A percentile compares a stretch with the other conserved stretches of the same genome.
phyloP scores from a whole-genome alignment of 2,888 invertebrate genomes.

The Lucinisca nassula region DNA sequence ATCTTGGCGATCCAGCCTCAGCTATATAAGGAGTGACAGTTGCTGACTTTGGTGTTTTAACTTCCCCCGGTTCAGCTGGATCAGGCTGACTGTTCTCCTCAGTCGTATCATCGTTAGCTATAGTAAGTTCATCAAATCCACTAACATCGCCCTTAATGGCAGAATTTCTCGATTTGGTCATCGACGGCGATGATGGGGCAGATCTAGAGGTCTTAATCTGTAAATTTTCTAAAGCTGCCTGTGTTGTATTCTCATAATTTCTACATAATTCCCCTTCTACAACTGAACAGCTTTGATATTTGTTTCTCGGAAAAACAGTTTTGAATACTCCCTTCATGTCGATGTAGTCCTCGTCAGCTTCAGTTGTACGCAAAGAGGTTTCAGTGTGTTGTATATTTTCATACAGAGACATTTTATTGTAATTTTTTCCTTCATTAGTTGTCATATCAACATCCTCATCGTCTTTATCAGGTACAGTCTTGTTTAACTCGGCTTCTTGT shows the following conservation, averaged over 20 bases:
- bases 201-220: not conserved
- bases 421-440: no score
- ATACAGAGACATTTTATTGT: no score
- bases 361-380: no score
- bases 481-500: no score
- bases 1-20: not conserved
- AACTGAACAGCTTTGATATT: not conserved
- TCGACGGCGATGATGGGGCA: not conserved
- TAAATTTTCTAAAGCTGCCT: not conserved
- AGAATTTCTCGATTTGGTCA: not conserved
- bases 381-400: no score
- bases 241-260: not conserved
- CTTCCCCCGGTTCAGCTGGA: not conserved
- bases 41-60: not conserved
- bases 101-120: not conserved
- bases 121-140: not conserved
- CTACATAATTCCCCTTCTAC: no score
- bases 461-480: no score
- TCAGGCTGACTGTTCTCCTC: not conserved
- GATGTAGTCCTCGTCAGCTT: not conserved
- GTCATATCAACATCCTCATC: no score
- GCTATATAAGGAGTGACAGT: not conserved
- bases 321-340: not conserved
- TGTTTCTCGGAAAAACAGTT: not conserved
- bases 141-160: not conserved